A percentile compares a stretch with the other conserved stretches of the same genome.
phyloP scores from a whole-genome alignment of 2,113 vertebrate species.

The Mionectes macconnelli region DNA sequence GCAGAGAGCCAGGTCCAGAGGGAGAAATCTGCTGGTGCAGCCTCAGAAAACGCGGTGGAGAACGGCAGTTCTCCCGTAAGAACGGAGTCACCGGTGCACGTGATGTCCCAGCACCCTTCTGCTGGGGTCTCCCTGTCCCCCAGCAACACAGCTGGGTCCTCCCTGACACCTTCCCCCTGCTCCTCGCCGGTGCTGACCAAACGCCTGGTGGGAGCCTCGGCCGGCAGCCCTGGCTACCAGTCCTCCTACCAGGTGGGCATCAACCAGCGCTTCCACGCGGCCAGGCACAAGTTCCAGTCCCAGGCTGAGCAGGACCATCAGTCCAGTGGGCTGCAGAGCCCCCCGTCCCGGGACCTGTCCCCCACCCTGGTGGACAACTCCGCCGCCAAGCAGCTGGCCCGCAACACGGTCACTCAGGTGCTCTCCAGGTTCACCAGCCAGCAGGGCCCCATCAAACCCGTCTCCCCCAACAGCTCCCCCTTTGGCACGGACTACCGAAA shows the following conservation, averaged over 20 bases:
- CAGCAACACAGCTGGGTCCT: conserved; percentile 88
- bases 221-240: conserved; percentile 83
- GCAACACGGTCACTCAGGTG: conserved; percentile 92
- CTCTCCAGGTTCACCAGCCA: conserved; percentile 92
- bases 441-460: conserved; percentile 77
- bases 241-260: conserved; percentile 93
- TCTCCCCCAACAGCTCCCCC: conserved; percentile 84
- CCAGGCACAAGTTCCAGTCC: conserved; percentile 93
- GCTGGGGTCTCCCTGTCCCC: conserved; percentile 78
- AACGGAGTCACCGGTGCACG: conserved; percentile 51
- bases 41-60: conserved; percentile 73
- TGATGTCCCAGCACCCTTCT: conserved; percentile 68
- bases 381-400: conserved; percentile 87
- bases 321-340: conserved; percentile 68
- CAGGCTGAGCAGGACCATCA: conserved; percentile 89
- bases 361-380: conserved; percentile 79
- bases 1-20: conserved; percentile 52
- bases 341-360: conserved; percentile 80
- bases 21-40: conserved; percentile 47
- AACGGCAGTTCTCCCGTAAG: conserved; percentile 73
- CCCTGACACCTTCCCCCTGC: conserved; percentile 92
- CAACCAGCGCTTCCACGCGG: conserved; percentile 95
- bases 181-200: conserved; percentile 89
- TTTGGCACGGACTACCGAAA: conserved; percentile 94
- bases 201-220: conserved; percentile 80